Percentiles rank a stretch among this genome's conserved stretches.
These are phyloP conservation scores for Drosophila takahashii DNA, from an alignment of 1,140 invertebrate genomes.

Conservation along the genomic window DNA sequence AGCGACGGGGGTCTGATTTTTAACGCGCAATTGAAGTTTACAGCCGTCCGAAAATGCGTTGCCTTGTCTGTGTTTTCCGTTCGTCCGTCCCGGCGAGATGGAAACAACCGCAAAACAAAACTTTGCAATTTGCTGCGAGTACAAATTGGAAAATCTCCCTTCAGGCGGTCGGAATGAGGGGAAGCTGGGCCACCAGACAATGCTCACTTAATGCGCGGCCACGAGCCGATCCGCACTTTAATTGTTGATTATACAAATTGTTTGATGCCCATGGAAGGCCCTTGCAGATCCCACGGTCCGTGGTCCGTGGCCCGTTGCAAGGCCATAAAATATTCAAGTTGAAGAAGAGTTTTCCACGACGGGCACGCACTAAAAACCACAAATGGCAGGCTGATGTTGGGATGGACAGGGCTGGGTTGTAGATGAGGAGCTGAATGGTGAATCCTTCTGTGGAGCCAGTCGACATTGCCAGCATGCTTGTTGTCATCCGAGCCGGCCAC, in stretches of 20 bases:
- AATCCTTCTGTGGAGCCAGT: constrained; percentile 1
- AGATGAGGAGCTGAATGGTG: not conserved
- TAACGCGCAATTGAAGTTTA: constrained; percentile 73
- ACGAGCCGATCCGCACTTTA: constrained; percentile 64
- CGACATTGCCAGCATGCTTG: constrained; percentile 37
- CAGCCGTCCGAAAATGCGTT: constrained; percentile 53
- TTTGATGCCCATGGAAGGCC: constrained; percentile 24
- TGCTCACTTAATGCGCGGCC: constrained; percentile 62
- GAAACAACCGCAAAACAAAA: constrained; percentile 54
- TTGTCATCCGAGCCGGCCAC: constrained; percentile 42
- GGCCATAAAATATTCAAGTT: constrained; percentile 63
- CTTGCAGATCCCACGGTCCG: no score
- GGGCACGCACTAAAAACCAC: constrained; percentile 32
- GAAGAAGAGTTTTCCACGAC: constrained; percentile 39
- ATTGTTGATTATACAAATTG: constrained; percentile 72
- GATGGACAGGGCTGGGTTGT: not conserved
- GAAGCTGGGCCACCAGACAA: constrained; percentile 39
- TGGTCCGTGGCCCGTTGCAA: constrained; percentile 33
- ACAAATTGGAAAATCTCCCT: constrained; percentile 62
- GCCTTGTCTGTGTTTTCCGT: constrained; percentile 23
- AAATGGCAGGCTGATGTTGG: constrained; percentile 14
- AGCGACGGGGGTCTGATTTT: constrained; percentile 39
- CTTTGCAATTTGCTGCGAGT: constrained; percentile 63
- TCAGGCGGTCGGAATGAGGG: not conserved
- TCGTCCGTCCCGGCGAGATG: constrained; percentile 9